These are phyloP conservation scores for Sycophila sp. DNA, from an alignment of 1,140 invertebrate genomes.

Conservation along the genomic window DNA sequence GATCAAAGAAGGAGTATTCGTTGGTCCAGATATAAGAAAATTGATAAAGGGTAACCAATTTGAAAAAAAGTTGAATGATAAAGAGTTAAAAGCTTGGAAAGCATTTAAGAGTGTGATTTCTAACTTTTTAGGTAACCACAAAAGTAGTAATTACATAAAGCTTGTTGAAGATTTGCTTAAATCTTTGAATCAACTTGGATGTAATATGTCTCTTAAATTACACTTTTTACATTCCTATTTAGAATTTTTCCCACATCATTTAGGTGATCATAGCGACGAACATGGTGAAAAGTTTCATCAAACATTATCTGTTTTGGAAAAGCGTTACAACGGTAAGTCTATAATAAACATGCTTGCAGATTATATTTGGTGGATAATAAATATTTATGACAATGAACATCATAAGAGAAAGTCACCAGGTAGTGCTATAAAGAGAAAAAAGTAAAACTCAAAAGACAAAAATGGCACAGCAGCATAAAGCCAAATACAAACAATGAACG, in stretches of 20 bases:
- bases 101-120: slow-evolving; percentile 6
- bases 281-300: slow-evolving; percentile 57
- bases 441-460: too few species aligned
- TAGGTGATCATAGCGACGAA: slow-evolving; percentile 49
- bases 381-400: too few species aligned
- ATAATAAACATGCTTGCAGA: slow-evolving; percentile 44
- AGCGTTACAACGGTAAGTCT: slow-evolving; percentile 47
- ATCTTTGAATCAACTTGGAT: slow-evolving; percentile 38
- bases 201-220: slow-evolving; percentile 52
- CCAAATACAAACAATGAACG: too few species aligned
- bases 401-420: too few species aligned
- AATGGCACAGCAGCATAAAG: too few species aligned
- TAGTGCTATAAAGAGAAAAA: too few species aligned
- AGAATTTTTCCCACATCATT: slow-evolving; percentile 51
- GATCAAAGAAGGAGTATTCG: slow-evolving; percentile 48
- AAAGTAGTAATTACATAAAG: slow-evolving; percentile 42
- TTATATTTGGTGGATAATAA: too few species aligned
- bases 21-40: too few species aligned
- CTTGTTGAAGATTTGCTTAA: slow-evolving; percentile 42
- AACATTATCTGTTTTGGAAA: slow-evolving; percentile 48
- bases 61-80: neutral
- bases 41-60: neutral
- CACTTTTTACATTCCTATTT: slow-evolving; percentile 55
- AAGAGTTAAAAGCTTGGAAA: too few species aligned
- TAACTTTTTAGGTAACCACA: slow-evolving; percentile 46